phyloP scores from a whole-genome alignment of 1,140 invertebrate genomes.

The Drosophila sucinea region DNA sequence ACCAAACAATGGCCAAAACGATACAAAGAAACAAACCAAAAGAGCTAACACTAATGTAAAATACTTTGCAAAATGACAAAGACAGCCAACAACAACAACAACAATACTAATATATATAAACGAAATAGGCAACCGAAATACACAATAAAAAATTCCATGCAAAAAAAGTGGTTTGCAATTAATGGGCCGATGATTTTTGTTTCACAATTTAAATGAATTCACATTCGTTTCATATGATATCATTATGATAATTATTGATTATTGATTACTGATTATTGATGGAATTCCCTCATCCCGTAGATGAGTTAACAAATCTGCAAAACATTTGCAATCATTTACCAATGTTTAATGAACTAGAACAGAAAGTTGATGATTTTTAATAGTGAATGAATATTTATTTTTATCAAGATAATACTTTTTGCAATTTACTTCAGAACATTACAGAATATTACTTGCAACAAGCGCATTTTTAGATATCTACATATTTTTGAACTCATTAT shows the following conservation, averaged over 20 bases:
- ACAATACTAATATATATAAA: constrained; percentile 11
- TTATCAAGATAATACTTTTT: no score
- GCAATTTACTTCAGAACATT: no score
- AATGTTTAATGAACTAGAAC: no score
- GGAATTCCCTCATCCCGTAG: constrained; percentile 35
- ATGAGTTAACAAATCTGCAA: background rate
- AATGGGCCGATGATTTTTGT: constrained; percentile 45
- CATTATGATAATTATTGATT: constrained; percentile 48
- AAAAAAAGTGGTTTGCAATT: constrained; percentile 39
- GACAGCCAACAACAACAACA: constrained; percentile 28
- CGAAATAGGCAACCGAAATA: background rate
- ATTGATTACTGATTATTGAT: constrained; percentile 13
- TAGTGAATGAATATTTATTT: no score
- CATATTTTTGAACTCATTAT: no score
- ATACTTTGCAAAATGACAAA: constrained; percentile 59
- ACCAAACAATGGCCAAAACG: constrained; percentile 50
- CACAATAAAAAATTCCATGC: constrained; percentile 32
- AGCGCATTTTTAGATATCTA: no score
- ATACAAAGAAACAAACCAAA: constrained; percentile 58
- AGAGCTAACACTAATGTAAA: constrained; percentile 62
- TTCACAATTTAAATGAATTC: constrained; percentile 75
- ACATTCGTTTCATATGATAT: constrained; percentile 46
- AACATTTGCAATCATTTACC: background rate
- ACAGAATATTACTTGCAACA: no score
- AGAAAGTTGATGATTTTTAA: no score